Conservation (phyloP, 2,888 invertebrate genomes). For the Mesorhabditis sp. region DNA sequence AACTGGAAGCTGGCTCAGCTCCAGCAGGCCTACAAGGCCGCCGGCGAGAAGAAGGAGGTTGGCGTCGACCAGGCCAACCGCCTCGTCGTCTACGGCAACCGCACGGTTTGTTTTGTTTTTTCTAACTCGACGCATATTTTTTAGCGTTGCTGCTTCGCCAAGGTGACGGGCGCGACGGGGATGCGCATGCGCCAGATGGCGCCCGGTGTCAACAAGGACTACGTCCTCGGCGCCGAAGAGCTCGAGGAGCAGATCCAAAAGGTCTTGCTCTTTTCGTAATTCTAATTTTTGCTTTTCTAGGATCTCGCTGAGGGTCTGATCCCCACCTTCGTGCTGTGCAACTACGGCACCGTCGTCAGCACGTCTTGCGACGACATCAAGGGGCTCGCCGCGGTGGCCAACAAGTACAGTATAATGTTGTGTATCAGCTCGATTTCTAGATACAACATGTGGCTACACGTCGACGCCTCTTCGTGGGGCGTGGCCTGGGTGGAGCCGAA, state of each 20-base stretch:
- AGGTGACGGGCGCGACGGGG: neutral
- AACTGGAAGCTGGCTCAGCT: slow-evolving; percentile 1
- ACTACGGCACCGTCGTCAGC: neutral
- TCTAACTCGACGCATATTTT: neutral
- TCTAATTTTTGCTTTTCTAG: neutral
- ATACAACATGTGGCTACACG: slow-evolving; percentile 3
- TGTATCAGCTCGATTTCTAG: neutral
- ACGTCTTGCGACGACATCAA: neutral
- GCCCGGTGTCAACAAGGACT: neutral
- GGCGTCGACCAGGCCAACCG: neutral
- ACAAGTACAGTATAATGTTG: neutral
- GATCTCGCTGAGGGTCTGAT: neutral
- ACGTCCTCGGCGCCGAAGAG: neutral
- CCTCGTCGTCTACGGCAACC: neutral
- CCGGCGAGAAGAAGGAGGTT: neutral
- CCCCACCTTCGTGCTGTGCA: neutral
- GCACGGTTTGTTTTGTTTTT: neutral
- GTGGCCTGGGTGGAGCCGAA: neutral
- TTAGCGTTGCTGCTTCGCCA: neutral
- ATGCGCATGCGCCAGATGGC: neutral
- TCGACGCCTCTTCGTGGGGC: neutral
- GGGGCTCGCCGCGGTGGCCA: neutral
- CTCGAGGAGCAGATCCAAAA: neutral
- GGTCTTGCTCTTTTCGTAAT: neutral
- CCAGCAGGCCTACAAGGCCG: neutral